A percentile compares a stretch with the other conserved stretches of the same genome.
Conservation (phyloP, 2,113 vertebrate species). For the Bubo blakistoni region DNA sequence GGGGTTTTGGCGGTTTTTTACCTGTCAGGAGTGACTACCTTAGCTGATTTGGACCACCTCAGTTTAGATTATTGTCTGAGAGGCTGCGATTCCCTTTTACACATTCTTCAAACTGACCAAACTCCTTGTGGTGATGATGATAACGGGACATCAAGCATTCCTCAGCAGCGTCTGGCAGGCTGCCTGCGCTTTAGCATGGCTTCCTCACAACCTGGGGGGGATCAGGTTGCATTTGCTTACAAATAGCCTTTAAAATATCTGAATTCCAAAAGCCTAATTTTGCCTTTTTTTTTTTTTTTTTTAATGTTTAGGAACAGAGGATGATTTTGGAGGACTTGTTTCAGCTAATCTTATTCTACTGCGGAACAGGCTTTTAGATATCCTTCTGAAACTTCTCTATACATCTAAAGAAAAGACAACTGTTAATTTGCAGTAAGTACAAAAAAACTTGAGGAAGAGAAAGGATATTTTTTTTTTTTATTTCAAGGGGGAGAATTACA, state of each 20-base stretch:
- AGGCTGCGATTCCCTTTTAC: not conserved
- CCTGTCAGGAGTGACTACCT: not conserved
- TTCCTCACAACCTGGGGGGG: not conserved
- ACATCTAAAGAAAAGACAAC: slow-evolving; percentile 91
- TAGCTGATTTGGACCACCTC: not conserved
- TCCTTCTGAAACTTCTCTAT: slow-evolving; percentile 90
- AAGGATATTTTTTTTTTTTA: not conserved
- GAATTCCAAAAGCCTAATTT: not conserved
- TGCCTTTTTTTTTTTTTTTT: not conserved
- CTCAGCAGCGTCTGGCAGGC: not conserved
- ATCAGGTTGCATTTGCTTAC: not conserved
- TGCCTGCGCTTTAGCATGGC: not conserved
- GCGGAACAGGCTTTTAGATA: slow-evolving; percentile 92
- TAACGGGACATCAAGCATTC: not conserved
- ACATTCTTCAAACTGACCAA: not conserved
- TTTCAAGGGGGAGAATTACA: not conserved
- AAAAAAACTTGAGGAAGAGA: not conserved
- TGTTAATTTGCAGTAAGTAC: slow-evolving; percentile 91
- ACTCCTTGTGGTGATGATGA: not conserved
- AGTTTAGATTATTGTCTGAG: not conserved
- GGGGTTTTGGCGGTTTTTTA: not conserved
- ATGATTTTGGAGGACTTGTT: slow-evolving; percentile 91
- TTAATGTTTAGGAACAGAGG: slow-evolving; percentile 80
- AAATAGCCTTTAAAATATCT: not conserved
- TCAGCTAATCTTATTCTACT: slow-evolving; percentile 93